Evolutionary conservation across 2,113 vertebrate species (phyloP).

Genomic region (Pavo muticus): DNA sequence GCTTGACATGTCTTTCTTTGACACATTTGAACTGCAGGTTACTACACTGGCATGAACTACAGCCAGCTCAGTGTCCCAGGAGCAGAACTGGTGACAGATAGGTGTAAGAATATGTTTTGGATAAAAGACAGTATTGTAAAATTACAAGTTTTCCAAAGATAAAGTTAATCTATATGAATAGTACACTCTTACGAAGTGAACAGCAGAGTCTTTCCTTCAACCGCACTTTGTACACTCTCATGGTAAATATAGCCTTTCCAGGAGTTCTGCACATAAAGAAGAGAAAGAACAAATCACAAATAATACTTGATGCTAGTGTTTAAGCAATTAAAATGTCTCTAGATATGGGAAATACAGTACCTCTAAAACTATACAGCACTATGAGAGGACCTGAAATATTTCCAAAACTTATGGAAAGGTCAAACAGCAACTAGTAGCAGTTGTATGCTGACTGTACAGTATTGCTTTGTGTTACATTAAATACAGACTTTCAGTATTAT

Average conservation of each 20-base stretch:
- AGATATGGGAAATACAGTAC: background rate
- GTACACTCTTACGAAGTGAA: background rate
- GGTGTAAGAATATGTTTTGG: background rate
- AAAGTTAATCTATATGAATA: background rate
- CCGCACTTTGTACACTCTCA: background rate
- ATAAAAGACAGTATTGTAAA: background rate
- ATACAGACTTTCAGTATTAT: background rate
- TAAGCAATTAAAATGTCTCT: background rate
- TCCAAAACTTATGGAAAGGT: background rate
- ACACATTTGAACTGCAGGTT: background rate
- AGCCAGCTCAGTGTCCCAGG: background rate
- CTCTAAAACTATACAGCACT: background rate
- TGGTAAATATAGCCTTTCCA: accelerated
- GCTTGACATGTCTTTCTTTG: background rate
- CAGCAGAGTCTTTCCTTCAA: background rate
- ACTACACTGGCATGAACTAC: background rate
- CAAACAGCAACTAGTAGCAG: background rate
- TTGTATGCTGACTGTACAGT: accelerated
- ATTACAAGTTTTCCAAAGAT: background rate
- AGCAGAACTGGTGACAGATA: background rate
- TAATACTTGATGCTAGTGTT: background rate
- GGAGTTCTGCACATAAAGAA: background rate
- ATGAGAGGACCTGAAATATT: background rate
- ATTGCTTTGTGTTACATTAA: background rate
- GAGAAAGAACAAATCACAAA: background rate